phyloP scores from a whole-genome alignment of 2,888 invertebrate species.

The Drosophila pegasa region DNA sequence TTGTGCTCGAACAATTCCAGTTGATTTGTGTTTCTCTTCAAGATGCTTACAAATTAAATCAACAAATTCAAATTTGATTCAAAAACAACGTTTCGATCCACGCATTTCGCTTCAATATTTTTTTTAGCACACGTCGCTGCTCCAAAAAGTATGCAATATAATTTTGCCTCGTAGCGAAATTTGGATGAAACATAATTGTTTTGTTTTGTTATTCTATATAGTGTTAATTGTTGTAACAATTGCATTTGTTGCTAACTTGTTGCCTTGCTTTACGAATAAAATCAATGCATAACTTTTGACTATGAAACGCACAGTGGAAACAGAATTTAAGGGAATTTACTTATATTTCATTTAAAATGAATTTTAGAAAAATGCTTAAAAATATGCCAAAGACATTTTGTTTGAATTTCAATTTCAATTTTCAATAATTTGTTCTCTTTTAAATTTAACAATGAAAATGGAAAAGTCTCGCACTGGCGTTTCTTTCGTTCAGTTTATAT shows the following conservation, averaged over 20 bases:
- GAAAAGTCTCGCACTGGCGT: constrained; percentile 26
- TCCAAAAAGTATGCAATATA: constrained; percentile 19
- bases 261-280: constrained; percentile 4
- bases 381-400: neutral
- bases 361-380: neutral
- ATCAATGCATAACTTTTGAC: constrained; percentile 15
- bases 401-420: neutral
- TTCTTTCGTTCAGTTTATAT: constrained; percentile 27
- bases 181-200: constrained; percentile 7
- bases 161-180: neutral
- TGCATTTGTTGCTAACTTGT: constrained; percentile 51
- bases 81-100: neutral
- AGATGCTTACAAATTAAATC: constrained; percentile 27
- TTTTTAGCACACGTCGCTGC: neutral
- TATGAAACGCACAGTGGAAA: constrained; percentile 19
- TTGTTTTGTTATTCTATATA: constrained; percentile 28
- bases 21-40: neutral
- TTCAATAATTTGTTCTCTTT: neutral
- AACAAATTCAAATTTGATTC: constrained; percentile 25
- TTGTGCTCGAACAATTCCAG: constrained; percentile 47
- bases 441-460: neutral
- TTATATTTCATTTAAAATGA: neutral
- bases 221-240: constrained; percentile 67
- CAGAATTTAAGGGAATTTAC: neutral
- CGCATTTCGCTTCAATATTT: neutral